A percentile compares a stretch with the other conserved stretches of the same genome.
phyloP scores from a whole-genome alignment of 1,140 invertebrate species.

The Drosophila triauraria region DNA sequence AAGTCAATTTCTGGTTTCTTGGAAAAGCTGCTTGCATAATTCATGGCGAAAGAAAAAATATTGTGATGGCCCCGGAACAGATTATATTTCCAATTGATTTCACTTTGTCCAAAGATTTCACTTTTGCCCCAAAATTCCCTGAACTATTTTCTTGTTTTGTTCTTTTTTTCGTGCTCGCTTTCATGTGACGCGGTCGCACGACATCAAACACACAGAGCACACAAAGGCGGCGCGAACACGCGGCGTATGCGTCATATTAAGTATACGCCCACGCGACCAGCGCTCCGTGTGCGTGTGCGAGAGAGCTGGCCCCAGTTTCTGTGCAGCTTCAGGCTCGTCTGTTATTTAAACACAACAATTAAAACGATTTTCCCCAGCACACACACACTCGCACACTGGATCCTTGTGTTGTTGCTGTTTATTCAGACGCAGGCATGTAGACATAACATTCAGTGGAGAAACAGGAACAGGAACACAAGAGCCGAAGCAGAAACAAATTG shows the following conservation, averaged over 20 bases:
- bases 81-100: slow-evolving; percentile 30
- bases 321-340: slow-evolving; percentile 35
- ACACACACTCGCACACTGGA: slow-evolving; percentile 25
- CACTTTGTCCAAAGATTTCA: not conserved
- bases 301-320: slow-evolving; percentile 35
- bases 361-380: slow-evolving; percentile 73
- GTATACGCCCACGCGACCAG: slow-evolving; percentile 69
- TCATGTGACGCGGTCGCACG: slow-evolving; percentile 43
- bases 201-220: slow-evolving; percentile 32
- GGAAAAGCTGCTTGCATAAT: slow-evolving; percentile 11
- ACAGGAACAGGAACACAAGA: slow-evolving; percentile 26
- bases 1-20: slow-evolving; percentile 10
- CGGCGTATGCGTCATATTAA: slow-evolving; percentile 64
- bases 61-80: slow-evolving; percentile 1
- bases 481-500: slow-evolving; percentile 68
- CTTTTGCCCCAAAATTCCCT: slow-evolving; percentile 14
- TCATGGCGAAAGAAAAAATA: slow-evolving; percentile 11
- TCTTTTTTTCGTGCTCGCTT: slow-evolving; percentile 22
- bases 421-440: slow-evolving; percentile 76
- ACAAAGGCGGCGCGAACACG: slow-evolving; percentile 26
- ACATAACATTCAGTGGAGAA: slow-evolving; percentile 67
- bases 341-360: slow-evolving; percentile 82
- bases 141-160: slow-evolving; percentile 26
- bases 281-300: slow-evolving; percentile 14
- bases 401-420: slow-evolving; percentile 56